Evolutionary conservation across 1,140 invertebrate genomes (phyloP), one percentile per base, ranked within the genome.

Genomic region (Parasteatoda tepidariorum): DNA sequence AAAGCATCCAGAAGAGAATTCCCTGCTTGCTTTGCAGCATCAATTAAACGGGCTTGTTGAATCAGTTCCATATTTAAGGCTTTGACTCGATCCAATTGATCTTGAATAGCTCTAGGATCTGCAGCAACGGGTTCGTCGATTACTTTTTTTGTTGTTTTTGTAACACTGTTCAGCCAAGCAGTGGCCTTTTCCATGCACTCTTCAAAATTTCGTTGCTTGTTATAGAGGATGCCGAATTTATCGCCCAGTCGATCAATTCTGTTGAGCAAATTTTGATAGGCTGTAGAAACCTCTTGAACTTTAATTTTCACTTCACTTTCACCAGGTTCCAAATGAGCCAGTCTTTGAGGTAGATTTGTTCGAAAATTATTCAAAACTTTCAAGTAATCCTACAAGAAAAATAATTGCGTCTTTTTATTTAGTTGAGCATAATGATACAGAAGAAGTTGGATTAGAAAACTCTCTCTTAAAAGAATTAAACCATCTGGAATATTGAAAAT

Each of bases 31-130:
- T 93, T 93, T 38, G 92, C 93, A 87, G 94, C 94, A 86, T 97
- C 95, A 61, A 98, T 92, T 13, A 97, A 91, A 15, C 94, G 91
- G 59, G 93, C 94, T 85, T 97, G 96, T 0, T 94, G 92, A 3
- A 97, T 89, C 34, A 97, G 93, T 87, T 98, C 96, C 85, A 93
- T 95, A 87, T 96, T 95, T 4, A 98, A 88, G 1, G 94, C 90
- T 89, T 96, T 97, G 0, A 96, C 93, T 78, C 93, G 92, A 79
- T 93, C 92, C 34, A 98, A 91, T 89, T 98, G 96, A 54, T 96
- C 93, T 88, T 97, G 94, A 0, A 98, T 93, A 31, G 93, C 92
- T 87, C 94, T 94, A 0, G 96, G 95, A 86, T 98, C 96, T 0
- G 94, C 95, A 33, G 93, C 95, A 62, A 96, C 91, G 0, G 93